Evolutionary conservation across 64 coral and sea anemone genomes (phyloP).

Genomic region (Montipora capricornis): DNA sequence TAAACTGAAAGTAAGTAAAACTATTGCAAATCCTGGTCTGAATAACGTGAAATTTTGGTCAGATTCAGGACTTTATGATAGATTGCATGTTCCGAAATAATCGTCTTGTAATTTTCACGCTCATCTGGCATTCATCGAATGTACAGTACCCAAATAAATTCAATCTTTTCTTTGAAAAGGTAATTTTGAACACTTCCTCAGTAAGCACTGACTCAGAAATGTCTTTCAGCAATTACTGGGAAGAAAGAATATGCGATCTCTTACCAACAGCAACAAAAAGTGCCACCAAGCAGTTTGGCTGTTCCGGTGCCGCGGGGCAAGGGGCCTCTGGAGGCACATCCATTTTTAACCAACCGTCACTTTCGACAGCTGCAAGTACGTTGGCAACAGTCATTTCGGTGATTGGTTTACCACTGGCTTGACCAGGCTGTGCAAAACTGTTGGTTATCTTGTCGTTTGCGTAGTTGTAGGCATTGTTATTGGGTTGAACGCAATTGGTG

Average conservation of each 20-base stretch:
- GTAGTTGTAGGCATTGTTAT: slow-evolving; percentile 36
- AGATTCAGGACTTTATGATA: not conserved
- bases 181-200: not conserved
- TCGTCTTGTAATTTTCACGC: not conserved
- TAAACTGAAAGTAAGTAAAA: not conserved
- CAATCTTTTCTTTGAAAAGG: not conserved
- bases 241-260: not conserved
- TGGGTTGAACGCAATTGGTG: not conserved
- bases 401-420: not conserved
- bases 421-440: slow-evolving; percentile 39
- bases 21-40: not conserved
- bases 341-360: slow-evolving; percentile 34
- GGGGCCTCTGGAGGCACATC: not conserved
- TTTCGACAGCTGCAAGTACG: not conserved
- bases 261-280: slow-evolving; percentile 16
- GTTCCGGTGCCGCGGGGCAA: slow-evolving; percentile 6
- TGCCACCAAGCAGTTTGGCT: slow-evolving; percentile 31
- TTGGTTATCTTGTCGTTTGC: slow-evolving; percentile 48
- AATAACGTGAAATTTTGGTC: not conserved
- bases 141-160: not conserved
- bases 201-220: not conserved
- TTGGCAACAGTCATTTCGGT: not conserved
- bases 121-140: not conserved
- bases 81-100: not conserved
- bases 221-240: not conserved